These are phyloP conservation scores for Chloroceryle aenea DNA, from an alignment of 2,113 vertebrate species.

Conservation along the genomic window DNA sequence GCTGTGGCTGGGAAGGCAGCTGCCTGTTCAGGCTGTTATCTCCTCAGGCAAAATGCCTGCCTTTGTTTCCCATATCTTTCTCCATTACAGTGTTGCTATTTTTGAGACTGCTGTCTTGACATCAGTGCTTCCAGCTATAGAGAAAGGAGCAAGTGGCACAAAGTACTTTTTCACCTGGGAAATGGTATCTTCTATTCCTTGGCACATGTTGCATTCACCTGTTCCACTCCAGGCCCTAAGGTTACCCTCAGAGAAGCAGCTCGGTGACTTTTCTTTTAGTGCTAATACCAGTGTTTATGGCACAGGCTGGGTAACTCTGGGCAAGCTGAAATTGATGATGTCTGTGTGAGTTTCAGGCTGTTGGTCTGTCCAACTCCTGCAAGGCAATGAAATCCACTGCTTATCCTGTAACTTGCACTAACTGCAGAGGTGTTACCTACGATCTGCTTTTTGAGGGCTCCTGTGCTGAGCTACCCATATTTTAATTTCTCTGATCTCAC, in stretches of 20 bases:
- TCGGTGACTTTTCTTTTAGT: not conserved
- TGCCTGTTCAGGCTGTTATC: conserved; percentile 13
- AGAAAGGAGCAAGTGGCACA: not conserved
- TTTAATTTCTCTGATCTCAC: not conserved
- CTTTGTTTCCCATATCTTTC: not conserved
- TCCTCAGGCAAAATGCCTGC: not conserved
- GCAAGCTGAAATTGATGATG: not conserved
- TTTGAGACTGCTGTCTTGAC: not conserved
- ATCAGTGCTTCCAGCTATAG: not conserved
- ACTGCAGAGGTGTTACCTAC: not conserved
- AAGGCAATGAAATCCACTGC: not conserved
- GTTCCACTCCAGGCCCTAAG: not conserved
- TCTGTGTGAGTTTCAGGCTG: not conserved
- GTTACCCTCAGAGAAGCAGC: not conserved
- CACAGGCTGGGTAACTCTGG: not conserved
- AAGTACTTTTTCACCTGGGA: not conserved
- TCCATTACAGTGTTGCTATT: conserved; percentile 16
- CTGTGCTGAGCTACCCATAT: not conserved
- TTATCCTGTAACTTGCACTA: not conserved
- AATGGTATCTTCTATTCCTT: not conserved
- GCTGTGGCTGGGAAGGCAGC: not conserved
- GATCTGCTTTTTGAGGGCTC: not conserved
- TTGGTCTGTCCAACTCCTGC: not conserved
- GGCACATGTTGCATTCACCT: not conserved
- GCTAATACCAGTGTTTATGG: not conserved